Percentiles rank a stretch among this genome's conserved stretches.
Evolutionary conservation across 2,888 invertebrate species (phyloP).

Genomic region (Rotaria socialis): DNA sequence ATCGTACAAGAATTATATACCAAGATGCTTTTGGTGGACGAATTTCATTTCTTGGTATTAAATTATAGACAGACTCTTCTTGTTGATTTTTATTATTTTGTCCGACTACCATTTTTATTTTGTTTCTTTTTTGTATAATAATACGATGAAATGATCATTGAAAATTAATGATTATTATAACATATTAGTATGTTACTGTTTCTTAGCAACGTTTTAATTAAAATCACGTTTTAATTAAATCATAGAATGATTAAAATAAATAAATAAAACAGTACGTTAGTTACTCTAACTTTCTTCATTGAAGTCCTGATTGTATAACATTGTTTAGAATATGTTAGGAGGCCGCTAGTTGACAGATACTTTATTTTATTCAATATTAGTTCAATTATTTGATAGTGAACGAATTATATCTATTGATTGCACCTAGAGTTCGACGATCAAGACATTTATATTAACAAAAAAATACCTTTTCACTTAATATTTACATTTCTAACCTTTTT

Average conservation of each 20-base stretch:
- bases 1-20: slow-evolving; percentile 48
- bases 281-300: background rate
- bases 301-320: too few relatives aligned
- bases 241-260: background rate
- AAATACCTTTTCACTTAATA: too few relatives aligned
- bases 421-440: too few relatives aligned
- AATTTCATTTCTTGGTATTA: slow-evolving; percentile 52
- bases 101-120: slow-evolving; percentile 2
- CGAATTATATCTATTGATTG: too few relatives aligned
- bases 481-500: too few relatives aligned
- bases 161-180: background rate
- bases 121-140: background rate
- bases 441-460: too few relatives aligned
- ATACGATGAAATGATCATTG: background rate
- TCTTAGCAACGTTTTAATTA: background rate
- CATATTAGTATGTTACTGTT: background rate
- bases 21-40: slow-evolving; percentile 51
- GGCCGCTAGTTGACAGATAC: background rate
- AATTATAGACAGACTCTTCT: slow-evolving; percentile 53
- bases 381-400: too few relatives aligned
- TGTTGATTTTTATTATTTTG: background rate
- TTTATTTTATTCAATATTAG: too few relatives aligned
- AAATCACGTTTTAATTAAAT: too few relatives aligned
- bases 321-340: background rate
- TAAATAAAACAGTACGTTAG: background rate